phyloP scores from a whole-genome alignment of 1,140 invertebrate genomes.

The Calycopis cecrops region DNA sequence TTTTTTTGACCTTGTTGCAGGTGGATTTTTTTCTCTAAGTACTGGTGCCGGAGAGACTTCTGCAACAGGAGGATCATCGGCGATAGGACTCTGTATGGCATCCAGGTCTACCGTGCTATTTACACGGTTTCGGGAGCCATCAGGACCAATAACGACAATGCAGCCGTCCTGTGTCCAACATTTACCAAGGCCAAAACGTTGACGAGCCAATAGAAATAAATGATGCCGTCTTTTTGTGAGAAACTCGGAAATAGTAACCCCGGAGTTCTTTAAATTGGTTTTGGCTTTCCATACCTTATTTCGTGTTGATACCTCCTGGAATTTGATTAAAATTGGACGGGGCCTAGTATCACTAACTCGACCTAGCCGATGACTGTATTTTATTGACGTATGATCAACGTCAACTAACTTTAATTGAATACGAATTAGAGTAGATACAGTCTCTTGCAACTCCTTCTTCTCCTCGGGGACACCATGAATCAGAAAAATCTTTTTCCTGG shows the following conservation, averaged over 20 bases:
- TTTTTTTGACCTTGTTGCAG: not conserved
- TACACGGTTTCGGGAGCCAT: not conserved
- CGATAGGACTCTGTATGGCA: too few species aligned
- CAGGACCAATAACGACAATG: conserved; percentile 4
- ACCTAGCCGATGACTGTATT: not conserved
- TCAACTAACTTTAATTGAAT: not conserved
- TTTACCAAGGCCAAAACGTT: conserved; percentile 13
- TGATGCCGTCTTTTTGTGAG: conserved; percentile 16
- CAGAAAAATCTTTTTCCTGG: not conserved
- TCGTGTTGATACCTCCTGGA: not conserved
- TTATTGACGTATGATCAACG: not conserved
- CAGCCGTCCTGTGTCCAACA: conserved; percentile 17
- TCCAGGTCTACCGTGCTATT: not conserved
- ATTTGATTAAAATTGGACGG: conserved; percentile 14
- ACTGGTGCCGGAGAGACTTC: too few species aligned
- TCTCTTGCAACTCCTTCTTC: not conserved
- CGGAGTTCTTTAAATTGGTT: too few species aligned
- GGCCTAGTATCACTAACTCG: not conserved
- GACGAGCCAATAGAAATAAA: conserved; percentile 16
- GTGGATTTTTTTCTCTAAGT: not conserved
- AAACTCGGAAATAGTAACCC: conserved; percentile 22
- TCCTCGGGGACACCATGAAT: not conserved
- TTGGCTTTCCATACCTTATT: conserved; percentile 19
- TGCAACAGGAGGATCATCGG: too few species aligned
- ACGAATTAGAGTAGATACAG: not conserved